These are phyloP conservation scores for Ephydatia muelleri DNA, from an alignment of 37 sponge, comb jelly and placozoan species.

Conservation along the genomic window DNA sequence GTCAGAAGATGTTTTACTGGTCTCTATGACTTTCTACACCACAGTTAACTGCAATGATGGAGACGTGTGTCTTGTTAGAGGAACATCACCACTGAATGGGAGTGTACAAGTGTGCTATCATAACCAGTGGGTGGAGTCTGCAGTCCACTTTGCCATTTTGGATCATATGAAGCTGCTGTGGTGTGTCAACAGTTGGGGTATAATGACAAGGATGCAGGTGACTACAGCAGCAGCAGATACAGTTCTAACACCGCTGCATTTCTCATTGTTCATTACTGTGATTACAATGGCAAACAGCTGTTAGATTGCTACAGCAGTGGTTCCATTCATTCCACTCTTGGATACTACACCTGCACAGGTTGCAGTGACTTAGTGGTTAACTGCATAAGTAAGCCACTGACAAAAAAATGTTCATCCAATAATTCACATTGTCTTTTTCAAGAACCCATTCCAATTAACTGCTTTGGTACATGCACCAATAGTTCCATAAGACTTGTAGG, in stretches of 20 bases:
- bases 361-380: neutral
- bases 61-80: neutral
- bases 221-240: neutral
- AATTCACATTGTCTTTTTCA: neutral
- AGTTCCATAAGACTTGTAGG: neutral
- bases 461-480: neutral
- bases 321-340: neutral
- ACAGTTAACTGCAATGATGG: neutral
- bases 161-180: neutral
- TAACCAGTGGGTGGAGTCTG: neutral
- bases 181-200: neutral
- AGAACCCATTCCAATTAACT: neutral
- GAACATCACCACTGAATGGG: neutral
- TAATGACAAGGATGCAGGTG: neutral
- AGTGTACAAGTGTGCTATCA: neutral
- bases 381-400: neutral
- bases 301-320: neutral
- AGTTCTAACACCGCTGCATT: neutral
- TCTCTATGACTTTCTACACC: too few species aligned
- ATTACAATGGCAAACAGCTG: neutral
- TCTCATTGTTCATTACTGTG: neutral
- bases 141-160: neutral
- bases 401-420: too few species aligned
- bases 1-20: too few species aligned
- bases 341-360: neutral